Conservation (phyloP, 2,113 vertebrate genomes). For the Urocynchramus pylzowi region DNA sequence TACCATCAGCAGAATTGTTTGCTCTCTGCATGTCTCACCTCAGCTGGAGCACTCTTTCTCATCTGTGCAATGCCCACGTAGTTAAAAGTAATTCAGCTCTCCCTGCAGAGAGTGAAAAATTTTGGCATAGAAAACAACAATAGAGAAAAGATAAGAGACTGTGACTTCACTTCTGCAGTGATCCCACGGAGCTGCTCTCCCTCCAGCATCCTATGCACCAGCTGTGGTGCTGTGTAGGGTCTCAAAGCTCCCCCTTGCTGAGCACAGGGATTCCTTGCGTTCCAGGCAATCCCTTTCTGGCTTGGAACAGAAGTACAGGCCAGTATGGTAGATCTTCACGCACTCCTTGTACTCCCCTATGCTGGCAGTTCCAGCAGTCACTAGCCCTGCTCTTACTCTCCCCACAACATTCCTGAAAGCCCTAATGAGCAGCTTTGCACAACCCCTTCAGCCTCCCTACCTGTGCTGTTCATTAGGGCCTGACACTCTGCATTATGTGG, state of each 20-base stretch:
- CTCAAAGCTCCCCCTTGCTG: not conserved
- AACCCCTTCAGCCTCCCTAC: not conserved
- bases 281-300: not conserved
- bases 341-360: not conserved
- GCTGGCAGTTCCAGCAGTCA: not conserved
- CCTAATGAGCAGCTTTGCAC: not conserved
- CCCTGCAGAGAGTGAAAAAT: constrained; percentile 58
- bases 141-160: not conserved
- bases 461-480: not conserved
- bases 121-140: constrained; percentile 41
- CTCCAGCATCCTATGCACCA: not conserved
- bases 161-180: not conserved
- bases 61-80: constrained; percentile 53
- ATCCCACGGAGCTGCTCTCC: not conserved
- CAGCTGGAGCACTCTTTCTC: constrained; percentile 43
- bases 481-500: not conserved
- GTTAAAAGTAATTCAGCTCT: constrained; percentile 63
- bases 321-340: not conserved
- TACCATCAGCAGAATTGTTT: constrained; percentile 53
- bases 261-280: not conserved
- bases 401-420: not conserved
- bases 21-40: constrained; percentile 50
- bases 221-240: not conserved
- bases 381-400: not conserved
- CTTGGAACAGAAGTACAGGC: not conserved